phyloP scores from a whole-genome alignment of 2,113 vertebrate species.

The Jaculus jaculus region DNA sequence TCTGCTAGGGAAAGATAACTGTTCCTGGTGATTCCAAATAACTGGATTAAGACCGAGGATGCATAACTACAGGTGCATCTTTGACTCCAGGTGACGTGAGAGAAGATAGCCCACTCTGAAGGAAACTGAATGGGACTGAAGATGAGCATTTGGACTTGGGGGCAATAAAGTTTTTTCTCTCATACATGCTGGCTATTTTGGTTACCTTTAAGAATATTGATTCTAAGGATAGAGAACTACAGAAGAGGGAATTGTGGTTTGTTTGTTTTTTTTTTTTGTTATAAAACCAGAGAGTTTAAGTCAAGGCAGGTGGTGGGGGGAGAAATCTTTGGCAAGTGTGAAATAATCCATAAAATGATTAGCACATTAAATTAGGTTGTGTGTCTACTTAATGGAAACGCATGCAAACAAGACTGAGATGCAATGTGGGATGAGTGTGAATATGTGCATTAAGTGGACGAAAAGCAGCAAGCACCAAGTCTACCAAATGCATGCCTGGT shows the following conservation, averaged over 20 bases:
- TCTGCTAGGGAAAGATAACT: conserved; percentile 91
- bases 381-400: conserved; percentile 60
- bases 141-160: conserved; percentile 44
- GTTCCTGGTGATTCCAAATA: conserved; percentile 87
- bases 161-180: conserved; percentile 64
- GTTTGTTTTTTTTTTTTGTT: not conserved
- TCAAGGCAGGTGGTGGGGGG: conserved; percentile 6
- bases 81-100: conserved; percentile 66
- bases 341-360: conserved; percentile 63
- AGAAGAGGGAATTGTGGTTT: conserved; percentile 3
- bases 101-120: conserved; percentile 64
- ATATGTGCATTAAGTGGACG: not conserved
- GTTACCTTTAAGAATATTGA: conserved; percentile 62
- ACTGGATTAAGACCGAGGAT: conserved; percentile 85
- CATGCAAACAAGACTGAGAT: conserved; percentile 58
- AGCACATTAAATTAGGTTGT: conserved; percentile 53
- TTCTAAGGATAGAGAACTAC: conserved; percentile 52
- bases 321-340: conserved; percentile 40
- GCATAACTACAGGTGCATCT: conserved; percentile 73
- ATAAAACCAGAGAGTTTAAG: conserved; percentile 38
- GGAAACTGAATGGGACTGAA: conserved; percentile 65
- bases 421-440: conserved; percentile 6
- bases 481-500: conserved; percentile 40
- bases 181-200: conserved; percentile 33
- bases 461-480: conserved; percentile 12